Evolutionary conservation across 1,140 invertebrate species (phyloP).

Genomic region (roundworm (Caenorhabditis elegans)): WBcel235 BX284603.4:8311501-8312000

Average conservation of each 20-base stretch:
- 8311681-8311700: not conserved
- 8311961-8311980: not conserved
- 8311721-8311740: not conserved
- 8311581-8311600: too few species aligned
- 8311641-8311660: not conserved
- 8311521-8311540: too few species aligned
- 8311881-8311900: not conserved
- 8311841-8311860: not conserved
- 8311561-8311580: too few species aligned
- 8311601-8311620: not conserved
- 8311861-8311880: not conserved
- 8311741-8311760: not conserved
- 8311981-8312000: too few species aligned
- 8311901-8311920: not conserved
- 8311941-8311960: slow-evolving; percentile 11
- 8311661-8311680: not conserved
- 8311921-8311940: not conserved
- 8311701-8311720: not conserved
- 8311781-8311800: not conserved
- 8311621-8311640: not conserved
- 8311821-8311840: not conserved
- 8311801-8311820: not conserved
- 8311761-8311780: not conserved
- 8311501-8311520: too few species aligned
- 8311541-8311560: too few species aligned